A percentile compares a stretch with the other conserved stretches of the same genome.
phyloP scores from a whole-genome alignment of 2,888 invertebrate species.

The Elysia crispata region DNA sequence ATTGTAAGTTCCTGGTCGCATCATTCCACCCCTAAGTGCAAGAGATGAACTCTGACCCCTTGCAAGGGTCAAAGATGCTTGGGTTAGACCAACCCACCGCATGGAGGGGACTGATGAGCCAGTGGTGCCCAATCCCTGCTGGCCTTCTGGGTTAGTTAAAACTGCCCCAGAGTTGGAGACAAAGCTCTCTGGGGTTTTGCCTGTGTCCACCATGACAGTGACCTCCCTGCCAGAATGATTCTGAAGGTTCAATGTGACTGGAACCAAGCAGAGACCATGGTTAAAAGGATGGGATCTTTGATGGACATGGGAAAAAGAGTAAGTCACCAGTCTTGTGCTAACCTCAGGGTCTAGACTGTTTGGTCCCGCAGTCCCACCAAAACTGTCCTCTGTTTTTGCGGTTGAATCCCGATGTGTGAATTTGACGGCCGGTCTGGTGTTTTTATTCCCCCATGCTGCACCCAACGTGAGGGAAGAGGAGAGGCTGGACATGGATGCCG shows the following conservation, averaged over 20 bases:
- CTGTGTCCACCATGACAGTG: conserved; percentile 68
- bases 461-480: too few species aligned
- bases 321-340: conserved; percentile 81
- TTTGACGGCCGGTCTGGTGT: conserved; percentile 74
- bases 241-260: conserved; percentile 80
- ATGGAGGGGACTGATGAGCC: conserved; percentile 54
- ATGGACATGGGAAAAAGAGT: conserved; percentile 81
- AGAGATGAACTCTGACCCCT: conserved; percentile 64
- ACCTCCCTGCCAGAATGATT: conserved; percentile 65
- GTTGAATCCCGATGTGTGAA: conserved; percentile 62
- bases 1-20: conserved; percentile 74
- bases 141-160: background rate
- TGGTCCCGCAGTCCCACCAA: conserved; percentile 46
- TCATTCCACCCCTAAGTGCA: conserved; percentile 70
- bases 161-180: background rate
- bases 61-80: conserved; percentile 64
- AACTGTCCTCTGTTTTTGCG: too few species aligned
- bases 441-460: too few species aligned
- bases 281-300: conserved; percentile 83
- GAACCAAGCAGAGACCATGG: conserved; percentile 82
- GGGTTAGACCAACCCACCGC: conserved; percentile 73
- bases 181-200: conserved; percentile 68
- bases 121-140: conserved; percentile 2
- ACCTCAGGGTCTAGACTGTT: conserved; percentile 63
- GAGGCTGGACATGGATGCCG: conserved; percentile 64